Evolutionary conservation across 53 echinoderm and acorn worm genomes (phyloP).

Genomic region (Patiria pectinifera): DNA sequence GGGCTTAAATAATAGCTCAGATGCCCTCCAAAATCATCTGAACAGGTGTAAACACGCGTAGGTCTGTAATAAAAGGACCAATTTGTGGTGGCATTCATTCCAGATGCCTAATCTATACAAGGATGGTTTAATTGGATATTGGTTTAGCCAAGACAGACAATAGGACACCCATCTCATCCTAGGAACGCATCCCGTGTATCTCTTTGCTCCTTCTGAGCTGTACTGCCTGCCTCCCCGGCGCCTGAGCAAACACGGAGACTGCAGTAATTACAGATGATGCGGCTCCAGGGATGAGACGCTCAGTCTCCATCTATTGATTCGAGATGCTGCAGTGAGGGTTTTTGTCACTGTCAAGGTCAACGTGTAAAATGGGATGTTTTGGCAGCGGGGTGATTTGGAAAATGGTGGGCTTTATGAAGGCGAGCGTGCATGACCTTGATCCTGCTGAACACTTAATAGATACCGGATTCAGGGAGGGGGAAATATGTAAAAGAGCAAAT

Average conservation of each 20-base stretch:
- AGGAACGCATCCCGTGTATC: background rate
- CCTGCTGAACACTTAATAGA: background rate
- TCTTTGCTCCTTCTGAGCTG: background rate
- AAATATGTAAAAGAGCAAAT: background rate
- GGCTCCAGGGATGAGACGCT: slow-evolving; percentile 13
- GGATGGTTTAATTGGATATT: slow-evolving; percentile 12
- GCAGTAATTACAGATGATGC: slow-evolving; percentile 10
- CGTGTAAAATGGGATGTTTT: background rate
- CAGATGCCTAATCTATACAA: background rate
- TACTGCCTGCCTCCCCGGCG: slow-evolving; percentile 17
- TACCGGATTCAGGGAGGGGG: background rate
- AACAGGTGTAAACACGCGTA: background rate
- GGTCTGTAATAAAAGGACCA: background rate
- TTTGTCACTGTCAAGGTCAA: slow-evolving; percentile 28
- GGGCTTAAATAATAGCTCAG: background rate
- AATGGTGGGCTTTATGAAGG: no score
- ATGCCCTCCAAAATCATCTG: background rate
- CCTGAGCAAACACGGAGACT: slow-evolving; percentile 10
- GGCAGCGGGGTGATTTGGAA: background rate
- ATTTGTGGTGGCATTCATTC: background rate
- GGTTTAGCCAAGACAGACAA: background rate
- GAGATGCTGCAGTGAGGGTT: background rate
- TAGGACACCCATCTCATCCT: background rate
- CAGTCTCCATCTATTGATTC: slow-evolving; percentile 24
- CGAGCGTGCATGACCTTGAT: slow-evolving; percentile 10